These are phyloP conservation scores for Caenorhabditis sp. DNA, from an alignment of 2,888 invertebrate species.

Conservation along the genomic window DNA sequence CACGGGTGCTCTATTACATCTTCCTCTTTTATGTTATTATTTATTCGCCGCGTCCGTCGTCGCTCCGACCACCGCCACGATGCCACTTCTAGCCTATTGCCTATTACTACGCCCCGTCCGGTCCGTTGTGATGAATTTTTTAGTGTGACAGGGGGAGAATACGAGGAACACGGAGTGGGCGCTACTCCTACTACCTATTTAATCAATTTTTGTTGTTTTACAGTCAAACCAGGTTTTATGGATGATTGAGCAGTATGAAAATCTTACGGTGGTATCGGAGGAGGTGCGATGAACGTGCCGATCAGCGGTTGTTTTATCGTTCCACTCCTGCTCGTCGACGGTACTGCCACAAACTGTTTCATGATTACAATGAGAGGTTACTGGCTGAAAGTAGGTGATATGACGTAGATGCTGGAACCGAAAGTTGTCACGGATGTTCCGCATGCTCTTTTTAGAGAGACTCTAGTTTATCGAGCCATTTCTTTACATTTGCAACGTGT, in stretches of 20 bases:
- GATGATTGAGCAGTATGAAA: neutral
- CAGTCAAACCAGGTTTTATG: neutral
- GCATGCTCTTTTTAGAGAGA: no score
- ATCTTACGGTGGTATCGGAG: conserved; percentile 55
- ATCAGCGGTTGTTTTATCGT: conserved; percentile 53
- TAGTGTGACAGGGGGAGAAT: conserved; percentile 1
- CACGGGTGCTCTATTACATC: conserved; percentile 58
- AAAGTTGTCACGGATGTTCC: no score
- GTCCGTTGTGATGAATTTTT: conserved; percentile 8
- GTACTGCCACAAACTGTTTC: conserved; percentile 57
- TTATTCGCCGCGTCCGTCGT: conserved; percentile 48
- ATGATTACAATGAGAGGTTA: no score
- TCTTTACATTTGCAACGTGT: no score
- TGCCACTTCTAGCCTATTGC: neutral
- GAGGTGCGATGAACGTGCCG: conserved; percentile 39
- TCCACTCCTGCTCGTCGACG: conserved; percentile 50
- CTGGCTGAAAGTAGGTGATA: no score
- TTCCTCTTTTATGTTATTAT: conserved; percentile 56
- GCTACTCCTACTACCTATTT: no score
- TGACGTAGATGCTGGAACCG: no score
- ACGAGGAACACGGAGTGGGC: conserved; percentile 2
- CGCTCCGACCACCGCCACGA: conserved; percentile 18
- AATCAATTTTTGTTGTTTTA: no score
- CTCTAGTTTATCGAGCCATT: no score
- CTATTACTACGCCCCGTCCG: conserved; percentile 21